phyloP scores from a whole-genome alignment of 2,888 invertebrate genomes.

The Lycia hirtaria region DNA sequence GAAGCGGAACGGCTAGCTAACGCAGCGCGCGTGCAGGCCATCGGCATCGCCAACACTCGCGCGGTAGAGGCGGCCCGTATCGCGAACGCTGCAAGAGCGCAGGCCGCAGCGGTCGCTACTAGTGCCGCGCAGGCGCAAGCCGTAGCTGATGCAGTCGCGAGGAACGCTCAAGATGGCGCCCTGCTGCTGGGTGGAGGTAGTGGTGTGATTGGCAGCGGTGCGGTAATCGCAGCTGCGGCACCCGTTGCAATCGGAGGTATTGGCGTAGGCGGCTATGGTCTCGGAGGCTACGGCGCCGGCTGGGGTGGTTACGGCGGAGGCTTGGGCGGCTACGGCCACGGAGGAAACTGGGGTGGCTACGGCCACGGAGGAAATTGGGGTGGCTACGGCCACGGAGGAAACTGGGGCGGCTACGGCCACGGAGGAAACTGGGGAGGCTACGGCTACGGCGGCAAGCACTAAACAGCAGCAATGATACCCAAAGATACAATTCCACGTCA shows the following conservation, averaged over 20 bases:
- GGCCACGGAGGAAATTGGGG: conserved; percentile 40
- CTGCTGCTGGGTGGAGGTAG: conserved; percentile 60
- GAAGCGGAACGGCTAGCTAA: conserved; percentile 72
- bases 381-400: conserved; percentile 42
- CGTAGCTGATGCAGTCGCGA: conserved; percentile 68
- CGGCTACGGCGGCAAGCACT: conserved; percentile 46
- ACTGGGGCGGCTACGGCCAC: conserved; percentile 42
- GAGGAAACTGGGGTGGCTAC: conserved; percentile 35
- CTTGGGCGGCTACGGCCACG: conserved; percentile 43
- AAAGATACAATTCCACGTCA: conserved; percentile 49
- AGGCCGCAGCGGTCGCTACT: conserved; percentile 65
- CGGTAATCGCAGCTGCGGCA: conserved; percentile 36
- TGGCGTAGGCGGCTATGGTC: conserved; percentile 39
- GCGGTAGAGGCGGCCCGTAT: conserved; percentile 77
- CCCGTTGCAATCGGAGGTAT: conserved; percentile 40
- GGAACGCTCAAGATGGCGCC: conserved; percentile 58
- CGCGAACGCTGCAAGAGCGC: conserved; percentile 62
- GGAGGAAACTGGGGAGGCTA: conserved; percentile 40
- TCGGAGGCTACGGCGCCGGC: conserved; percentile 45
- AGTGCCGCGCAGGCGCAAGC: conserved; percentile 73
- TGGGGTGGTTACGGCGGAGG: conserved; percentile 40
- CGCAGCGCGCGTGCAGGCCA: conserved; percentile 75
- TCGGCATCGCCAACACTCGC: conserved; percentile 75
- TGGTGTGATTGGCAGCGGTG: conserved; percentile 41
- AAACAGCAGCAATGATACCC: conserved; percentile 33